phyloP scores from a whole-genome alignment of 1,140 invertebrate genomes.

The Oryctes rhinoceros region DNA sequence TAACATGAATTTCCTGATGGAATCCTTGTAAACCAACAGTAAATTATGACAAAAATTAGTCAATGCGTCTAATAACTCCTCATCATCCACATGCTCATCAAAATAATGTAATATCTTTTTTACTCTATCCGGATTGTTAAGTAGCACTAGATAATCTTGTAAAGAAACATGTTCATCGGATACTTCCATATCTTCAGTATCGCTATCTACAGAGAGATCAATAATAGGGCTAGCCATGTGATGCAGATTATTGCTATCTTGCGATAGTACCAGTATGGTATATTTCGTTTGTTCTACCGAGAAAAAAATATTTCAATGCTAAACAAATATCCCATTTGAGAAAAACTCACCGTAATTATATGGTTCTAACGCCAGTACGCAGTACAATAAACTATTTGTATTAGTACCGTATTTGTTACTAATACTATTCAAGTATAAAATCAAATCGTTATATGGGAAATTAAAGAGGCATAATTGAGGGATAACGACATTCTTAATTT shows the following conservation, averaged over 20 bases:
- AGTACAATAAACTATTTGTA: conserved; percentile 66
- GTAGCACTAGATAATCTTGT: conserved; percentile 54
- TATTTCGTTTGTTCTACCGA: conserved; percentile 53
- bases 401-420: conserved; percentile 57
- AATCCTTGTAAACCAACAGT: conserved; percentile 58
- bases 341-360: conserved; percentile 68
- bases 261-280: conserved; percentile 55
- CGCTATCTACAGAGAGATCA: conserved; percentile 53
- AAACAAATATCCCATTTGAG: conserved; percentile 12
- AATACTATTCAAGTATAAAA: conserved; percentile 58
- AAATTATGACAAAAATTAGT: conserved; percentile 59
- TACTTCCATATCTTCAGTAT: conserved; percentile 54
- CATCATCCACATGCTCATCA: conserved; percentile 53
- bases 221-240: conserved; percentile 47
- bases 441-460: conserved; percentile 64
- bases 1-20: conserved; percentile 60
- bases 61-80: conserved; percentile 53
- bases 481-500: conserved; percentile 63
- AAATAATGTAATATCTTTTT: conserved; percentile 56
- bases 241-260: conserved; percentile 53
- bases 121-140: conserved; percentile 57
- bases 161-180: conserved; percentile 53
- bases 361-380: conserved; percentile 73
- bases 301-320: conserved; percentile 10
- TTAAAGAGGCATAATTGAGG: conserved; percentile 63